A percentile compares a stretch with the other conserved stretches of the same genome.
Conservation (phyloP, 2,113 vertebrate species). For the Sapayoa aenigma region DNA sequence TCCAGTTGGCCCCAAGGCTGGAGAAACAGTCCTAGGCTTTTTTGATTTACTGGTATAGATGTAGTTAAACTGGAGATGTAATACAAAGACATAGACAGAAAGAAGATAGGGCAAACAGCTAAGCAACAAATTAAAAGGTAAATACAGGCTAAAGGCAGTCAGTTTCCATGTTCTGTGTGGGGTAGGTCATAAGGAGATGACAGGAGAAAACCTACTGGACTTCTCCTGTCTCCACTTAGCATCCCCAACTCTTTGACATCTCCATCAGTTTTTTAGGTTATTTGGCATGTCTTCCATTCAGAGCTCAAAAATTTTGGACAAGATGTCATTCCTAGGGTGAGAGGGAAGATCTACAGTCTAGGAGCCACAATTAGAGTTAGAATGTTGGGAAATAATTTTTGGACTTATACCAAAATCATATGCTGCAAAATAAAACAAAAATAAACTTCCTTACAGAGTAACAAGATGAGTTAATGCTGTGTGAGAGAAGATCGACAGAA, state of each 20-base stretch:
- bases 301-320: background rate
- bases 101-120: background rate
- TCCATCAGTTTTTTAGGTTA: background rate
- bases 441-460: background rate
- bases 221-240: background rate
- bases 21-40: background rate
- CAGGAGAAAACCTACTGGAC: background rate
- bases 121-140: background rate
- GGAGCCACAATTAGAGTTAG: background rate
- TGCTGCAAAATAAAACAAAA: background rate
- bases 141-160: background rate
- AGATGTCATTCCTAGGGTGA: background rate
- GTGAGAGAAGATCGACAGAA: background rate
- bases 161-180: background rate
- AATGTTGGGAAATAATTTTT: background rate
- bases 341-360: background rate
- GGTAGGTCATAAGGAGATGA: background rate
- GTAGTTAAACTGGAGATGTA: background rate
- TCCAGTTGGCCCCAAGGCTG: background rate
- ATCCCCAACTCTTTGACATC: background rate
- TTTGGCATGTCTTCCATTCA: background rate
- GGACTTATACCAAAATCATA: background rate
- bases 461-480: background rate
- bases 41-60: background rate
- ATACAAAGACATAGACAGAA: background rate